These are phyloP conservation scores for Drosophila paranaensis DNA, from an alignment of 2,888 invertebrate species.

Conservation along the genomic window DNA sequence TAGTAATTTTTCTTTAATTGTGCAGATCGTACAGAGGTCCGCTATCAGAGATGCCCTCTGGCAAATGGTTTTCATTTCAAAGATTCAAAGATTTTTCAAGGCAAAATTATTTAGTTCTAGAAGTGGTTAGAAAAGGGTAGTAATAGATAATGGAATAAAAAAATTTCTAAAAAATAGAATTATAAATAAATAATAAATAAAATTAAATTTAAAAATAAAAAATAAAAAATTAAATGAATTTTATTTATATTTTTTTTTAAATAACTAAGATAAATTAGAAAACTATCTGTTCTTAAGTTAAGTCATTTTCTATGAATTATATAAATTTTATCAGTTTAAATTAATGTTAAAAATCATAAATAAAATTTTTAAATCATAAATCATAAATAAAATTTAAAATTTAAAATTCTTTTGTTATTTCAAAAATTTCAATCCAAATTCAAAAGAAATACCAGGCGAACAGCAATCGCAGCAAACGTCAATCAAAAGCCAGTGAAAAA, in stretches of 20 bases:
- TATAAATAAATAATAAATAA: too few relatives aligned
- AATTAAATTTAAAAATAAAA: too few relatives aligned
- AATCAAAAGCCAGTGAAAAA: not conserved
- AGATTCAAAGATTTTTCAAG: not conserved
- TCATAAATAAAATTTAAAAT: too few relatives aligned
- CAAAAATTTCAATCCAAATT: not conserved
- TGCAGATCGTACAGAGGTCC: not conserved
- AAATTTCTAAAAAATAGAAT: not conserved
- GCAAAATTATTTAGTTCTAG: not conserved
- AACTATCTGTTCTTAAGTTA: too few relatives aligned
- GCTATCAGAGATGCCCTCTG: slow-evolving; percentile 20
- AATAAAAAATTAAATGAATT: too few relatives aligned
- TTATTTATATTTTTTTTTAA: not conserved
- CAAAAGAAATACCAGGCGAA: not conserved
- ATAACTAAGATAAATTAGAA: too few relatives aligned
- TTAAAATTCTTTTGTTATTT: not conserved
- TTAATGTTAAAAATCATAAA: too few relatives aligned
- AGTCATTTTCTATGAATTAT: too few relatives aligned
- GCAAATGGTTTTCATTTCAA: slow-evolving; percentile 35
- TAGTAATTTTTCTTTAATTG: slow-evolving; percentile 33
- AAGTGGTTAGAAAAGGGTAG: not conserved
- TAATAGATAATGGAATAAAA: not conserved
- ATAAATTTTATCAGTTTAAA: too few relatives aligned
- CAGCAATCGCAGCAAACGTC: not conserved
- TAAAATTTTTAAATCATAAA: too few relatives aligned